These are phyloP conservation scores for Erythrolamprus reginae DNA, from an alignment of 2,113 vertebrate genomes.

Conservation along the genomic window DNA sequence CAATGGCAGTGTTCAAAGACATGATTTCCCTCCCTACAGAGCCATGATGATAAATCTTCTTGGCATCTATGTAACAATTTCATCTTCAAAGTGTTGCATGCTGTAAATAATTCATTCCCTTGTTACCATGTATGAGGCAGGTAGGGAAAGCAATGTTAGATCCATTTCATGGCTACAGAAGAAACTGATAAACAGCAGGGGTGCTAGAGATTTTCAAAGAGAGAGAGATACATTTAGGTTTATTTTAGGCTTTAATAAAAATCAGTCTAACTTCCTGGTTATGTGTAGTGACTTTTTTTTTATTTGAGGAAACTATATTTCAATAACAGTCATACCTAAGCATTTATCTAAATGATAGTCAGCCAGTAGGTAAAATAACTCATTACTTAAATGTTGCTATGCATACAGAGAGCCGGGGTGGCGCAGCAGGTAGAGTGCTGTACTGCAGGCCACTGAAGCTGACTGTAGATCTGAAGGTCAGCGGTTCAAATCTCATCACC, in stretches of 20 bases:
- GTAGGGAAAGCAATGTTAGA: not conserved
- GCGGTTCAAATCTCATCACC: no score
- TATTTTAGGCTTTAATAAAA: not conserved
- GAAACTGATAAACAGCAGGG: not conserved
- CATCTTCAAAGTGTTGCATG: constrained; percentile 4
- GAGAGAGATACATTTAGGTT: not conserved
- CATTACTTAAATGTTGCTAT: not conserved
- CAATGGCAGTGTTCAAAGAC: constrained; percentile 1
- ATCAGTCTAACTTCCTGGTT: not conserved
- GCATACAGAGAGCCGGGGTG: no score
- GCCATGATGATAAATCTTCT: not conserved
- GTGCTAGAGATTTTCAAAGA: not conserved
- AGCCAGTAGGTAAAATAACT: not conserved
- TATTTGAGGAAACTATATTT: not conserved
- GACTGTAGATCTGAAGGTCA: no score
- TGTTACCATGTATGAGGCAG: constrained; percentile 6
- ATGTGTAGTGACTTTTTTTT: not conserved
- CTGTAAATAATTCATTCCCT: constrained; percentile 19
- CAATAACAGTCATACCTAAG: not conserved
- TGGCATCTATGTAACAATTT: not conserved
- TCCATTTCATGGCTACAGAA: constrained; percentile 9
- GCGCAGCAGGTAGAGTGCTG: no score
- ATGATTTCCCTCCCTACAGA: constrained; percentile 4
- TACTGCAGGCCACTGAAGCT: no score
- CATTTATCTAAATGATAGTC: not conserved